phyloP scores from a whole-genome alignment of 2,113 vertebrate species.

The western clawed frog (Xenopus tropicalis) region UCB_Xtro_10.0 CM004447.2:31284001-31284500 shows the following conservation, averaged over 20 bases:
- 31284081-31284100: constrained; percentile 77
- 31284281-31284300: constrained; percentile 99
- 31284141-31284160: constrained; percentile 82
- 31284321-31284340: constrained; percentile 97
- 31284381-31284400: constrained; percentile 66
- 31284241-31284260: constrained; percentile 99
- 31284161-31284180: constrained; percentile 79
- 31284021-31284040: constrained; percentile 38
- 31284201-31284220: constrained; percentile 95
- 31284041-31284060: constrained; percentile 83
- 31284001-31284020: constrained; percentile 43
- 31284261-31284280: constrained; percentile 99
- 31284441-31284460: constrained; percentile 78
- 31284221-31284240: constrained; percentile 99
- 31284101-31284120: constrained; percentile 78
- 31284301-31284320: constrained; percentile 94
- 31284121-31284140: constrained; percentile 74
- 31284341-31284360: constrained; percentile 87
- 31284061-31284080: constrained; percentile 76
- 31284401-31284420: constrained; percentile 76
- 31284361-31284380: constrained; percentile 76
- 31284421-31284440: constrained; percentile 82
- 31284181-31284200: constrained; percentile 85
- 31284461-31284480: constrained; percentile 78
- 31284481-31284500: constrained; percentile 68